Evolutionary conservation across 2,797 vertebrate genomes (phyloP).

Genomic region (Sebastes reedi): DNA sequence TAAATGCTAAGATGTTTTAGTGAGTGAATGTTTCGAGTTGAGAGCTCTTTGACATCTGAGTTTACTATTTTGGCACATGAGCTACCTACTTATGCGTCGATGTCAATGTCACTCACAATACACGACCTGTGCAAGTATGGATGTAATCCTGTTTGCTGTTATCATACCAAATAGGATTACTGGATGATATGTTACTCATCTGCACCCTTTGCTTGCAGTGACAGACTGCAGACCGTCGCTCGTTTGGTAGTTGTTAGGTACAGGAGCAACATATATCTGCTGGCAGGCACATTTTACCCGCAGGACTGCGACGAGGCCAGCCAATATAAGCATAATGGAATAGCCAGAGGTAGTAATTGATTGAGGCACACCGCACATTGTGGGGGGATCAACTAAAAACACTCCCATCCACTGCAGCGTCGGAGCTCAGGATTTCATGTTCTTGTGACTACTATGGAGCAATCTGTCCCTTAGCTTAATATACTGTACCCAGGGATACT

Average conservation of each 20-base stretch:
- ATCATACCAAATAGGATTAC: constrained; percentile 76
- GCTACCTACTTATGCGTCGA: constrained; percentile 28
- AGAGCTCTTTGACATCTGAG: constrained; percentile 30
- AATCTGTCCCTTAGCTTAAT: constrained; percentile 58
- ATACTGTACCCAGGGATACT: constrained; percentile 45
- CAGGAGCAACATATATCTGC: constrained; percentile 40
- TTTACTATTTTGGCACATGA: constrained; percentile 25
- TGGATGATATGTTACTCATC: constrained; percentile 63
- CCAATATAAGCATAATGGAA: constrained; percentile 43
- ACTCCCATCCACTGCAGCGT: constrained; percentile 19
- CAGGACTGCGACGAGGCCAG: background rate
- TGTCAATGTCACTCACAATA: constrained; percentile 46
- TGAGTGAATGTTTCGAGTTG: background rate
- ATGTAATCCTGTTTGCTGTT: constrained; percentile 75
- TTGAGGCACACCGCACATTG: constrained; percentile 32
- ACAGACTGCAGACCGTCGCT: constrained; percentile 47
- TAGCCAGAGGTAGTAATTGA: constrained; percentile 47
- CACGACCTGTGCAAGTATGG: constrained; percentile 50
- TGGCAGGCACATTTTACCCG: constrained; percentile 23
- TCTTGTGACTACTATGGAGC: constrained; percentile 40
- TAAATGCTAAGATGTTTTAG: constrained; percentile 21
- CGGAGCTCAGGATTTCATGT: constrained; percentile 36
- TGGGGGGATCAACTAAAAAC: constrained; percentile 37
- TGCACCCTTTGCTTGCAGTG: constrained; percentile 44
- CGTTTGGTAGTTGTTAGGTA: constrained; percentile 23